Evolutionary conservation across 2,888 invertebrate species (phyloP).

Genomic region (Uloborus plumipes): DNA sequence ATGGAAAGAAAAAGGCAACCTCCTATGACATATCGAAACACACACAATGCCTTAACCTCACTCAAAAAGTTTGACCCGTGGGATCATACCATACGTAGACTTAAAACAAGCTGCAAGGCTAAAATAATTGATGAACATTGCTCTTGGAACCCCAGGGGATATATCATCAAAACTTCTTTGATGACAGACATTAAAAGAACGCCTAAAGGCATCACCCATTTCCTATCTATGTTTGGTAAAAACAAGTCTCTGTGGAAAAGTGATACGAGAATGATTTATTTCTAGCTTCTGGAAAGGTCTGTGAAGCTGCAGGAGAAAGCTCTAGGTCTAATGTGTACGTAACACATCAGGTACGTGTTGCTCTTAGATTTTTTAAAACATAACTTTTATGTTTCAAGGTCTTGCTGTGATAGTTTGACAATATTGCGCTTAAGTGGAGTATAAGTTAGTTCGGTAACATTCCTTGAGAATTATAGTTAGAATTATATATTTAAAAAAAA

Average conservation of each 20-base stretch:
- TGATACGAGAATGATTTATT: conserved; percentile 3
- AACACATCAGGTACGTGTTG: no score
- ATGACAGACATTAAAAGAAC: conserved; percentile 61
- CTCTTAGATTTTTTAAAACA: no score
- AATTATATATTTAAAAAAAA: no score
- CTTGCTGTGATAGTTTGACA: no score
- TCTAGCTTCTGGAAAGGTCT: no score
- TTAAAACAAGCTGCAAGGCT: conserved; percentile 14
- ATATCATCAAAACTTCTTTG: conserved; percentile 54
- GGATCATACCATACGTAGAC: neutral
- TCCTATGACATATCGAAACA: conserved; percentile 8
- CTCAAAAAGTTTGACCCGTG: conserved; percentile 33
- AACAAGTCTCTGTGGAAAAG: conserved; percentile 1
- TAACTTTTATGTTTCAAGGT: no score
- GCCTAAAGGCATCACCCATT: conserved; percentile 35
- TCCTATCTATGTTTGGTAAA: neutral
- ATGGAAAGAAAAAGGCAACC: conserved; percentile 15
- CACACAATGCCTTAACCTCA: conserved; percentile 26
- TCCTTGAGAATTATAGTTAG: no score
- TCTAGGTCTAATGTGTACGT: no score
- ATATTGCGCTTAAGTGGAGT: no score
- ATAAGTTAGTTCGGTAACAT: no score
- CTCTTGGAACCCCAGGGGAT: conserved; percentile 39
- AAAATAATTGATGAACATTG: conserved; percentile 60
- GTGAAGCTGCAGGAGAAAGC: no score